Evolutionary conservation across 2,797 vertebrate species (phyloP).

Genomic region (Lepilemur ruficaudatus): DNA sequence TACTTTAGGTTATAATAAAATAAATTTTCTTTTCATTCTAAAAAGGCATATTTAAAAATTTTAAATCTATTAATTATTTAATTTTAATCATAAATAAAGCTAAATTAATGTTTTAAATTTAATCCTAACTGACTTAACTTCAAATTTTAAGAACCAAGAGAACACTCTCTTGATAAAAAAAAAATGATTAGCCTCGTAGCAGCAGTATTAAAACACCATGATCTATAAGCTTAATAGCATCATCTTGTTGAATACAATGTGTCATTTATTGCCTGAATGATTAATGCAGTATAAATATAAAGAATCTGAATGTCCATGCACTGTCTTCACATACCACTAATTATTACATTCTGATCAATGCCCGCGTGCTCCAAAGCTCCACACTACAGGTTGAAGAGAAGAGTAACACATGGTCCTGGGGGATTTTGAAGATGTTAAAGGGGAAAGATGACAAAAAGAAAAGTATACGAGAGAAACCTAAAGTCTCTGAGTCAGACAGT

Average conservation of each 20-base stretch:
- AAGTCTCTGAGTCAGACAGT: constrained; percentile 90
- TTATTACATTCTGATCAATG: constrained; percentile 78
- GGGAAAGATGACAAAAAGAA: constrained; percentile 90
- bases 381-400: constrained; percentile 85
- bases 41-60: neutral
- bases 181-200: neutral
- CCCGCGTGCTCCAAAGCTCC: constrained; percentile 86
- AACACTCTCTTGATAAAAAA: constrained; percentile 3
- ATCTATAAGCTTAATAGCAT: neutral
- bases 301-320: constrained; percentile 27
- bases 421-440: constrained; percentile 92
- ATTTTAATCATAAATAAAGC: neutral
- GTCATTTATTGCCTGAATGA: neutral
- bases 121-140: neutral
- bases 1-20: neutral
- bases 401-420: constrained; percentile 85
- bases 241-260: neutral
- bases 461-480: constrained; percentile 85
- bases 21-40: neutral
- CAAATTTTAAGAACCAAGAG: constrained; percentile 33
- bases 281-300: neutral
- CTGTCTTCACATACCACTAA: constrained; percentile 42
- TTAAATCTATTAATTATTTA: neutral
- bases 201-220: neutral
- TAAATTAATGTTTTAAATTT: constrained; percentile 33